A percentile compares a stretch with the other conserved stretches of the same genome.
Evolutionary conservation across 1,140 invertebrate species (phyloP).

Genomic region (Drosophila takahashii): DNA sequence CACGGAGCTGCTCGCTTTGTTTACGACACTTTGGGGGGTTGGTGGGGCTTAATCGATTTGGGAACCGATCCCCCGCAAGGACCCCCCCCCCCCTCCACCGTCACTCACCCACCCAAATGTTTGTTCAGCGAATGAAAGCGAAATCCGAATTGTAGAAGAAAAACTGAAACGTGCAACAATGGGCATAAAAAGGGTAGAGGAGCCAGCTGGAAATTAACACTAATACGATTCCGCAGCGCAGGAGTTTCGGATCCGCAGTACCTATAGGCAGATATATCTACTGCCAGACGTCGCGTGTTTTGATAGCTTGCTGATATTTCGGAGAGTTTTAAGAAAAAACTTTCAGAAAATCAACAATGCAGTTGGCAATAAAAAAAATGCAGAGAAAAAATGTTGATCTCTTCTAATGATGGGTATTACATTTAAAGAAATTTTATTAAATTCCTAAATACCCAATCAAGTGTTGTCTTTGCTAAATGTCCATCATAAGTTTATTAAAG

Average conservation of each 20-base stretch:
- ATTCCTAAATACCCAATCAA: too few species aligned
- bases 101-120: constrained; percentile 17
- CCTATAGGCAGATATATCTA: constrained; percentile 4
- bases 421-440: constrained; percentile 2
- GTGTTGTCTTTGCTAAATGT: too few species aligned
- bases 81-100: background rate
- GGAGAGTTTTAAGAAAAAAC: constrained; percentile 25
- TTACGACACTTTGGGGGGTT: constrained; percentile 33
- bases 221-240: constrained; percentile 55
- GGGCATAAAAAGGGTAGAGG: constrained; percentile 49
- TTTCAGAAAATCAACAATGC: constrained; percentile 42
- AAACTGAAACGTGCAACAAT: constrained; percentile 67
- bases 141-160: constrained; percentile 35
- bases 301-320: constrained; percentile 66
- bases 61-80: constrained; percentile 35
- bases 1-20: constrained; percentile 65
- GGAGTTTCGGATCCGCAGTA: constrained; percentile 13
- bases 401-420: constrained; percentile 21
- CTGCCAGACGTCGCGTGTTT: constrained; percentile 62
- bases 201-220: constrained; percentile 71
- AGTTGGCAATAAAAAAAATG: constrained; percentile 33
- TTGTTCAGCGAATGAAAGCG: constrained; percentile 67
- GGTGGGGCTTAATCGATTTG: constrained; percentile 65
- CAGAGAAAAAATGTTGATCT: constrained; percentile 23
- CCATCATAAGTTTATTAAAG: too few species aligned